A percentile compares a stretch with the other conserved stretches of the same genome.
Evolutionary conservation across 2,888 invertebrate genomes (phyloP).

Genomic region (Ophion ventricosus): DNA sequence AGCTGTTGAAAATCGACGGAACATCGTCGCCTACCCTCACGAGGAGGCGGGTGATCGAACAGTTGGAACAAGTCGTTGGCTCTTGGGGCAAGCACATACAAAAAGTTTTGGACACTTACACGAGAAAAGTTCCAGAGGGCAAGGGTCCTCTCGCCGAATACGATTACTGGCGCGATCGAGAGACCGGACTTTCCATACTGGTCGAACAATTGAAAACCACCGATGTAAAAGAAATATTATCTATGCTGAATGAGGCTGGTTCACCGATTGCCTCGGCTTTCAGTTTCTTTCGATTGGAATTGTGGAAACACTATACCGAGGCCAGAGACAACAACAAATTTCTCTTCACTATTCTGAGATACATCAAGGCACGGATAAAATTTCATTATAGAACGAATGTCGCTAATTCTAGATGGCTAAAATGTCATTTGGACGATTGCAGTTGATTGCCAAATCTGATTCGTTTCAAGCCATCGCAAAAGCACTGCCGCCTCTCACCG

Average conservation of each 20-base stretch:
- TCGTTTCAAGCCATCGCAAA: constrained; percentile 90
- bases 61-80: constrained; percentile 87
- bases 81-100: constrained; percentile 89
- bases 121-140: constrained; percentile 85
- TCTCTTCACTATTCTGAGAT: constrained; percentile 89
- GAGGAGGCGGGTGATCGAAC: constrained; percentile 84
- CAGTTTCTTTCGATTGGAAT: constrained; percentile 85
- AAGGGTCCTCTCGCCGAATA: constrained; percentile 93
- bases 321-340: constrained; percentile 92
- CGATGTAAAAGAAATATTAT: constrained; percentile 86
- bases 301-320: constrained; percentile 88
- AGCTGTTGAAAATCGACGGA: constrained; percentile 82
- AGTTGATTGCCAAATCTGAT: constrained; percentile 89
- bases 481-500: constrained; percentile 91
- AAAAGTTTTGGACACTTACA: constrained; percentile 79
- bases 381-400: not conserved
- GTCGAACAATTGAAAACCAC: constrained; percentile 93
- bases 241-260: constrained; percentile 85
- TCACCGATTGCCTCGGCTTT: constrained; percentile 87
- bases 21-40: constrained; percentile 63
- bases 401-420: constrained; percentile 51
- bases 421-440: constrained; percentile 18
- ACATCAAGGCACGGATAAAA: constrained; percentile 86
- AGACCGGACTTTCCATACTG: constrained; percentile 90
- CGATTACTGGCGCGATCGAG: constrained; percentile 93